Conservation (phyloP, 2,113 vertebrate genomes). For the Corvus hawaiiensis region DNA sequence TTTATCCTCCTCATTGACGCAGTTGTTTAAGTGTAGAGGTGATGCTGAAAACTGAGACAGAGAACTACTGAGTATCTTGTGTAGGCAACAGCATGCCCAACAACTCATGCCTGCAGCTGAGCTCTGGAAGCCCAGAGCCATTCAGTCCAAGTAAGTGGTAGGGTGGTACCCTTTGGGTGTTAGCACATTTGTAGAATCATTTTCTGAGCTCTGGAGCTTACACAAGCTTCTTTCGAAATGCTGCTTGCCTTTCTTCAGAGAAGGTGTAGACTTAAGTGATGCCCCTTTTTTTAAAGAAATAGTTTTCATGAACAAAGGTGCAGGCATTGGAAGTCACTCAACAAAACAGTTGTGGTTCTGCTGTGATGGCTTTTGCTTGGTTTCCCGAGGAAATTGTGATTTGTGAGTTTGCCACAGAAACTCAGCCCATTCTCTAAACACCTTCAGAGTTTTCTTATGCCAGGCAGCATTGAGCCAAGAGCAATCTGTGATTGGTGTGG, state of each 20-base stretch:
- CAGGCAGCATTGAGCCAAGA: neutral
- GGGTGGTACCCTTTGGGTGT: neutral
- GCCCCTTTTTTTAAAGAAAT: neutral
- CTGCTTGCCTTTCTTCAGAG: neutral
- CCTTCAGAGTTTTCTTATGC: neutral
- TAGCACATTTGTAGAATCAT: neutral
- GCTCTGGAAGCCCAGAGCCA: neutral
- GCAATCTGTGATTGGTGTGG: neutral
- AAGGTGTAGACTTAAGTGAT: neutral
- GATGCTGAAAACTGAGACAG: neutral
- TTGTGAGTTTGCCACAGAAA: neutral
- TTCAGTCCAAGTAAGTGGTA: neutral
- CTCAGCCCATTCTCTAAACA: neutral
- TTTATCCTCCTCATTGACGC: neutral
- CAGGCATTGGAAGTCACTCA: neutral
- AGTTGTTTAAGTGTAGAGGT: neutral
- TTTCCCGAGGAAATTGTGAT: neutral
- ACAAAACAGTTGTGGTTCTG: neutral
- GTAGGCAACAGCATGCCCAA: neutral
- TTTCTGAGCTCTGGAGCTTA: neutral
- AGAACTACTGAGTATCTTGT: neutral
- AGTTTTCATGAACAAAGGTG: neutral
- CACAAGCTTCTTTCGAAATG: neutral
- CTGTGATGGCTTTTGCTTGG: neutral
- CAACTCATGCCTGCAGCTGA: neutral